phyloP scores from a whole-genome alignment of 1,140 invertebrate genomes.

The Andrena cerasifolii region DNA sequence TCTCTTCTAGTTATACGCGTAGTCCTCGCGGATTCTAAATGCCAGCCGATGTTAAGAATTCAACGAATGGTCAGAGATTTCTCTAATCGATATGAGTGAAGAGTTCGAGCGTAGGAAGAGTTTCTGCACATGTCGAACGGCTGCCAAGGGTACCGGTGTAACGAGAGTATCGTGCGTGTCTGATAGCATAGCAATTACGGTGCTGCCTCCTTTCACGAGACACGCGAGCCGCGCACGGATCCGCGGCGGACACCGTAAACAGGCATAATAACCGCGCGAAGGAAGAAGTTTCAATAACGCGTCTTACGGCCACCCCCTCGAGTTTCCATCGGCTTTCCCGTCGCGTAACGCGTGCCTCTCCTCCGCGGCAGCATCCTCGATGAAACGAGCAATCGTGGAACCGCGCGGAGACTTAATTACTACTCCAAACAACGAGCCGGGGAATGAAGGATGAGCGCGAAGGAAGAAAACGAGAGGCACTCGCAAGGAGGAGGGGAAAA shows the following conservation, averaged over 20 bases:
- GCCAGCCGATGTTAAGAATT: neutral
- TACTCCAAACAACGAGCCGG: neutral
- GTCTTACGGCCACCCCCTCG: neutral
- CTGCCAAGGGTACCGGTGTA: slow-evolving; percentile 13
- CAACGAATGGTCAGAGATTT: no score
- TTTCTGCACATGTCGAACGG: neutral
- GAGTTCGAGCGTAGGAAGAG: neutral
- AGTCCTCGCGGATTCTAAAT: no score
- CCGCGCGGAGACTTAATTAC: neutral
- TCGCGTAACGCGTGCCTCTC: neutral
- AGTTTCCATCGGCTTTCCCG: neutral
- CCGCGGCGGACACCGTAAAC: slow-evolving; percentile 1
- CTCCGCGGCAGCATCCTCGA: neutral
- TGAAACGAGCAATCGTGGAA: neutral
- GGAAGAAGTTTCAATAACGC: slow-evolving; percentile 26
- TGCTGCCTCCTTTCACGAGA: slow-evolving; percentile 14
- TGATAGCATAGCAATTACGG: slow-evolving; percentile 42
- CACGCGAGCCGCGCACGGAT: slow-evolving; percentile 16
- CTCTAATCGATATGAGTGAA: neutral
- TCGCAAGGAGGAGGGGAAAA: neutral
- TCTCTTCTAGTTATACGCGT: no score
- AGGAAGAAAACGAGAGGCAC: neutral
- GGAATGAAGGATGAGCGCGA: neutral
- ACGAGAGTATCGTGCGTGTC: slow-evolving; percentile 45
- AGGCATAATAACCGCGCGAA: slow-evolving; percentile 35